These are phyloP conservation scores for Propithecus perrieri DNA, from an alignment of 2,797 vertebrate genomes.

Conservation along the genomic window DNA sequence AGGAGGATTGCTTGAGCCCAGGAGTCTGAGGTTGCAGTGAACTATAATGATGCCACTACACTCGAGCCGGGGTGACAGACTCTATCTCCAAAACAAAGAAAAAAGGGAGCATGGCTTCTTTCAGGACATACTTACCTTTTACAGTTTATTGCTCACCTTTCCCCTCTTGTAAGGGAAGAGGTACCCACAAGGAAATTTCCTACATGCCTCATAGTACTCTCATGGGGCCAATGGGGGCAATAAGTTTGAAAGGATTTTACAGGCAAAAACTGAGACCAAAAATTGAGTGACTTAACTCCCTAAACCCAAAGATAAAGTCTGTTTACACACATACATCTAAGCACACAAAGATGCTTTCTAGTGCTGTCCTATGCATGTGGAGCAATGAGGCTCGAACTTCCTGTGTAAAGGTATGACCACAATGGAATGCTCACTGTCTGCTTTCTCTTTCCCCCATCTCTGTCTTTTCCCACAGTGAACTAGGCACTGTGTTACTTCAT, in stretches of 20 bases:
- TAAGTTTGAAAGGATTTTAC: background rate
- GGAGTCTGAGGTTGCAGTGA: background rate
- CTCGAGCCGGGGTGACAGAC: background rate
- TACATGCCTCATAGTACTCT: background rate
- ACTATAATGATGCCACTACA: rapidly evolving
- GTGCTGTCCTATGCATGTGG: too few relatives aligned
- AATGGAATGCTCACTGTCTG: background rate
- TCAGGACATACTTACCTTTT: background rate
- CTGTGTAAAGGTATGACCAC: background rate
- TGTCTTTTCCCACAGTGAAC: background rate
- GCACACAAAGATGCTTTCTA: background rate
- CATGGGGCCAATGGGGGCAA: background rate
- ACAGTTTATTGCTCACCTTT: background rate
- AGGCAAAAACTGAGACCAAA: background rate
- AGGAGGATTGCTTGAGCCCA: background rate
- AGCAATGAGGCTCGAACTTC: background rate
- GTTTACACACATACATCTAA: background rate
- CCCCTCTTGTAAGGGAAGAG: background rate
- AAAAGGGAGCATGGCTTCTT: background rate
- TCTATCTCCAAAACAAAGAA: background rate
- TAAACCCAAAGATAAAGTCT: background rate
- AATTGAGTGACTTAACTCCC: background rate
- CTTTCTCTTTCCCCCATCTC: background rate
- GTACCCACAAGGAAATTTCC: background rate
- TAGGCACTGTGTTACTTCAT: background rate